phyloP scores from a whole-genome alignment of 2,888 invertebrate genomes.

The Phoenoteleia sp. region DNA sequence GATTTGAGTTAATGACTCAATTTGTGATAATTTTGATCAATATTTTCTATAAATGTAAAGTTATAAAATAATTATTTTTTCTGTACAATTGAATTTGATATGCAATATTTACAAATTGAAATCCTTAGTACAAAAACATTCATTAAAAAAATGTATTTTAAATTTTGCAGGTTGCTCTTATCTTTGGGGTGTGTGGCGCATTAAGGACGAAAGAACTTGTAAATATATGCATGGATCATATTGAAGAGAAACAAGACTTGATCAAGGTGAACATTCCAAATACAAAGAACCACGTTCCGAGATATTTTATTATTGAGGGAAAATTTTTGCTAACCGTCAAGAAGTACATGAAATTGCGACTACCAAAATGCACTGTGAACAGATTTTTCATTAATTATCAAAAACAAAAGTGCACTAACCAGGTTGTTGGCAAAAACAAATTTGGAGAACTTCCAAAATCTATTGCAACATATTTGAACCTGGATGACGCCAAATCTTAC shows the following conservation, averaged over 20 bases:
- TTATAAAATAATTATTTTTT: too few species aligned
- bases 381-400: constrained; percentile 38
- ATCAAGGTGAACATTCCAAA: background rate
- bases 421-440: constrained; percentile 29
- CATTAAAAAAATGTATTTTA: too few species aligned
- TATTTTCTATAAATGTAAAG: too few species aligned
- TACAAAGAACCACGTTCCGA: background rate
- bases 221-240: background rate
- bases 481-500: background rate
- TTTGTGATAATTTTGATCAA: too few species aligned
- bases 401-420: constrained; percentile 22
- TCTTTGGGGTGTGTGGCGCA: constrained; percentile 7
- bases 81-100: too few species aligned
- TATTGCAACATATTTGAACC: constrained; percentile 20
- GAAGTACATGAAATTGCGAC: constrained; percentile 12
- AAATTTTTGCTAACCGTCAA: background rate
- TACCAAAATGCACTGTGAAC: background rate
- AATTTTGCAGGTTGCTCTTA: constrained; percentile 21
- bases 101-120: too few species aligned
- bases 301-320: constrained; percentile 8
- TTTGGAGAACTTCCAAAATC: background rate
- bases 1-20: too few species aligned
- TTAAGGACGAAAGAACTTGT: background rate
- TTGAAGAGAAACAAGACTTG: background rate
- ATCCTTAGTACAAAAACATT: background rate